Evolutionary conservation across 2,888 invertebrate genomes (phyloP).

Genomic region (Meganola albula): DNA sequence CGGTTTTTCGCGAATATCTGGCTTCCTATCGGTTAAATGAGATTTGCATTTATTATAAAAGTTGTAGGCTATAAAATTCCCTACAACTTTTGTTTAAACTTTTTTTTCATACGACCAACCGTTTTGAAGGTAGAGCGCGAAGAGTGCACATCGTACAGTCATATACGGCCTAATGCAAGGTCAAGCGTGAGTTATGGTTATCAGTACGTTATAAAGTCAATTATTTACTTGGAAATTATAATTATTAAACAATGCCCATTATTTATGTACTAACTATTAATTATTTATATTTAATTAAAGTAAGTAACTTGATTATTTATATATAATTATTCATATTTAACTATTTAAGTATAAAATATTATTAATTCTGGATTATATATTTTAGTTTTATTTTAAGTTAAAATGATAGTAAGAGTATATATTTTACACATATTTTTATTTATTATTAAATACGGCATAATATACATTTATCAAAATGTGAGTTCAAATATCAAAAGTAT

Average conservation of each 20-base stretch:
- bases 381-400: slow-evolving; percentile 15
- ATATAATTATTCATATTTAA: slow-evolving; percentile 17
- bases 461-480: slow-evolving; percentile 20
- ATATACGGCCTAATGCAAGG: slow-evolving; percentile 26
- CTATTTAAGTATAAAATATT: slow-evolving; percentile 17
- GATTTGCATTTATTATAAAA: slow-evolving; percentile 7
- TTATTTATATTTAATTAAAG: slow-evolving; percentile 13
- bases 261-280: slow-evolving; percentile 20
- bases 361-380: slow-evolving; percentile 15
- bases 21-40: slow-evolving; percentile 14
- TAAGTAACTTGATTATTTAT: slow-evolving; percentile 11
- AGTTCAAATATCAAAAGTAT: slow-evolving; percentile 14
- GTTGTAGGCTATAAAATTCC: slow-evolving; percentile 14
- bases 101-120: slow-evolving; percentile 22
- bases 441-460: slow-evolving; percentile 17
- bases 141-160: slow-evolving; percentile 12
- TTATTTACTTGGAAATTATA: slow-evolving; percentile 11
- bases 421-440: slow-evolving; percentile 17
- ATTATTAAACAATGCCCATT: slow-evolving; percentile 14
- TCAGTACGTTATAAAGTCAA: slow-evolving; percentile 21
- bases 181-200: slow-evolving; percentile 25
- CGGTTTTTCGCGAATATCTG: slow-evolving; percentile 7
- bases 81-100: slow-evolving; percentile 19
- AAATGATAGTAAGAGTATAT: slow-evolving; percentile 9
- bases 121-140: slow-evolving; percentile 14